Base-by-base conservation (phyloP, 2,888 invertebrate species). In the Leptura quadrifasciata region DNA sequence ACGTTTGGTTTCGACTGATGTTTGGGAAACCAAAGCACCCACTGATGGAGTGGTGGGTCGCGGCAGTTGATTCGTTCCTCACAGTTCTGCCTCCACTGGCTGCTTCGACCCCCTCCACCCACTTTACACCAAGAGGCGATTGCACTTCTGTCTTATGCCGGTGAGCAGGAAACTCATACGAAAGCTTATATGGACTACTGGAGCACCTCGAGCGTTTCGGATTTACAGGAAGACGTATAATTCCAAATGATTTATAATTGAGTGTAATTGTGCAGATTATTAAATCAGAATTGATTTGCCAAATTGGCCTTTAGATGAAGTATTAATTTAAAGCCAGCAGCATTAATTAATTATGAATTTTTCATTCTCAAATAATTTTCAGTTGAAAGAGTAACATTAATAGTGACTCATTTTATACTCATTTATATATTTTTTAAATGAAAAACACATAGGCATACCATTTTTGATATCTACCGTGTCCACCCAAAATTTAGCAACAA, bases 21-120 rank as follows among this genome's bases (percentile, higher is more conserved):
- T 83, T 80, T 82, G 72, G 64, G 78, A 80, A 80, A 79, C 79
- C 75, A 80, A 79, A 80, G 82, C 81, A 82, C 78, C 81, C 81
- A 83, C 81, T 80, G 81, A 80, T 80, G 85, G 83, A 86, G 87
- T 87, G 87, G 87, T 86, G 86, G 86, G 82, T 80, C 83, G 82
- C 75, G 82, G 80, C 68, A 85, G 85, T 82, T 88, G 88, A 88
- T 88, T 88, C 88, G 88, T 82, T 84, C 82, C 78, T 80, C 79
- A 77, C 85, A 82, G 86, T 80, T 85, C 87, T 86, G 88, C 88
- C 88, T 87, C 87, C 87, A 80, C 83, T 80, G 81, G 82, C 79
- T 80, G 76, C 80, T 80, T 74, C 76, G 74, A 76, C 80, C 84
- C 86, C 87, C 87, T 82, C 85, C 85, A 85, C 86, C 87, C 85